A percentile compares a stretch with the other conserved stretches of the same genome.
Conservation (phyloP, 1,140 invertebrate species). For the Pseudomyrmex cubaensis region DNA sequence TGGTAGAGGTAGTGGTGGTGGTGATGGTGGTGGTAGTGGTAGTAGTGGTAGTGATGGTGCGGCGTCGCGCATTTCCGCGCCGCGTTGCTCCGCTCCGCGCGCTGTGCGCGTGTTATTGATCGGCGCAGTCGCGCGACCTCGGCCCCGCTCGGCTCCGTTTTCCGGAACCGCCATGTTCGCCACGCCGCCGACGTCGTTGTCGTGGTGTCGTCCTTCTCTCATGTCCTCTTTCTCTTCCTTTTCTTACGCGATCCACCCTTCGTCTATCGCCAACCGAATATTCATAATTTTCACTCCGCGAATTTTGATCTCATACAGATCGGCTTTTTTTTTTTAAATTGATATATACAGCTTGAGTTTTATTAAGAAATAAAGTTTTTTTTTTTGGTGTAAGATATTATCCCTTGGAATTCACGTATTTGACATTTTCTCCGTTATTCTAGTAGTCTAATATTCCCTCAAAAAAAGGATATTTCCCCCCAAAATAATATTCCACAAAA, state of each 20-base stretch:
- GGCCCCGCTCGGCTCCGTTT: constrained; percentile 70
- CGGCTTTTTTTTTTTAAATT: no score
- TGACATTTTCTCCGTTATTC: no score
- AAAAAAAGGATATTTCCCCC: background rate
- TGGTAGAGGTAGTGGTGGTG: no score
- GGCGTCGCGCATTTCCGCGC: constrained; percentile 21
- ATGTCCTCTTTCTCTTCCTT: background rate
- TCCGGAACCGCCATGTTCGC: constrained; percentile 79
- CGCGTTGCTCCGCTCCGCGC: constrained; percentile 6
- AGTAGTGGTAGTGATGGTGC: no score
- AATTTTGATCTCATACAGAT: background rate
- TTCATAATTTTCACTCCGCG: constrained; percentile 32
- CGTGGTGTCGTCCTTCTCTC: constrained; percentile 47
- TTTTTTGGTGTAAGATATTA: no score
- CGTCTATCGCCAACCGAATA: constrained; percentile 16
- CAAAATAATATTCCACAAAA: no score
- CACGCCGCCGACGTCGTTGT: constrained; percentile 76
- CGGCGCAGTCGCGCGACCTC: constrained; percentile 84
- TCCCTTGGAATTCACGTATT: no score
- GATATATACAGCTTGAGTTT: no score
- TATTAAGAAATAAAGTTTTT: no score
- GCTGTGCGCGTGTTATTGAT: constrained; percentile 31
- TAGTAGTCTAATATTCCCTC: background rate
- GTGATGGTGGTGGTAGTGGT: no score
- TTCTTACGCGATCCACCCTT: constrained; percentile 28